phyloP scores from a whole-genome alignment of 2,888 invertebrate genomes.

The Phengaris arion region DNA sequence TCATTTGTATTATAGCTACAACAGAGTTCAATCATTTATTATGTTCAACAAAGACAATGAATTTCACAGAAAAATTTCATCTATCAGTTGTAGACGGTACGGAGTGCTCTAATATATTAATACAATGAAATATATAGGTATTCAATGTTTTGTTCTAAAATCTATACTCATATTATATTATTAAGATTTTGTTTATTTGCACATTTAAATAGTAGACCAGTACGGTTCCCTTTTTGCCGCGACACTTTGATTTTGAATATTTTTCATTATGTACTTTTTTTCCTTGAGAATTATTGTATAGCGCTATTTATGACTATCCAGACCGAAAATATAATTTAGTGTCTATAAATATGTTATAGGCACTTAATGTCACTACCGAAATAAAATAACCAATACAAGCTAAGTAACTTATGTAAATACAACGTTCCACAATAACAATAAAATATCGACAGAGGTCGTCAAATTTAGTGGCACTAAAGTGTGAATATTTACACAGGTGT shows the following conservation, averaged over 20 bases:
- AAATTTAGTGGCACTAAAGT: constrained; percentile 25
- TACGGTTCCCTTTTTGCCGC: no score
- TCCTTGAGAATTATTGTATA: no score
- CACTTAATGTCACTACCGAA: background rate
- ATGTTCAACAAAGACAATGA: background rate
- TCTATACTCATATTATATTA: no score
- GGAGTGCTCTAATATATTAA: no score
- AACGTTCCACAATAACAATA: constrained; percentile 7
- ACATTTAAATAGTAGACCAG: no score
- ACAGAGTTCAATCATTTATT: background rate
- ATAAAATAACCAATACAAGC: background rate
- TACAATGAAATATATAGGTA: no score
- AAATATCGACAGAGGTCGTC: constrained; percentile 16
- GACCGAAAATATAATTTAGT: background rate
- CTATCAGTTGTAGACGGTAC: background rate
- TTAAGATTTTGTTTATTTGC: no score
- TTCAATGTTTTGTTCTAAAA: no score
- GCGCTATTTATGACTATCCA: background rate
- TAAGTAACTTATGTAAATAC: constrained; percentile 9
- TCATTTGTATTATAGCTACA: background rate
- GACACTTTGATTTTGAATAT: no score
- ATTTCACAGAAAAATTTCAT: background rate
- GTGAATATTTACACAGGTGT: background rate
- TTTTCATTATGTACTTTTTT: no score
- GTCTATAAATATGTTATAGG: background rate